Evolutionary conservation across 1,140 invertebrate species (phyloP).

Genomic region (Hesperophylax magnus): DNA sequence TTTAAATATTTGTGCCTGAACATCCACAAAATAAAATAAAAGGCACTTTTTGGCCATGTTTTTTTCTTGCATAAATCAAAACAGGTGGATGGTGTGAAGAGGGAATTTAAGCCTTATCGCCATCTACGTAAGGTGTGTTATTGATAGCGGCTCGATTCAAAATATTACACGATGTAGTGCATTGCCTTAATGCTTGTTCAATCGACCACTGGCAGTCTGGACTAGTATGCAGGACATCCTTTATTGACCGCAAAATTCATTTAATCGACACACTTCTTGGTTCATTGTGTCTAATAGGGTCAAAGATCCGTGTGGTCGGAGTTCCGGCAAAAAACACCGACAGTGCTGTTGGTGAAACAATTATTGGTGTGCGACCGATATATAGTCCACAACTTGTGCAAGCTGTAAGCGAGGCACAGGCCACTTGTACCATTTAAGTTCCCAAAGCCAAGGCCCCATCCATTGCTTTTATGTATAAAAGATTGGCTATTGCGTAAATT

Average conservation of each 20-base stretch:
- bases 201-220: neutral
- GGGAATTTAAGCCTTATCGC: no score
- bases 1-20: no score
- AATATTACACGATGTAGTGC: no score
- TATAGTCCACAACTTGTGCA: neutral
- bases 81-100: no score
- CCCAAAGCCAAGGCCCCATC: slow-evolving; percentile 23
- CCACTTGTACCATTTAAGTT: slow-evolving; percentile 19
- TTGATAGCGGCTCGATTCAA: no score
- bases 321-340: slow-evolving; percentile 19
- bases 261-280: neutral
- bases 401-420: neutral
- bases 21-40: no score
- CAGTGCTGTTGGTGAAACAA: neutral
- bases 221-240: neutral
- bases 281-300: slow-evolving; percentile 25
- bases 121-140: no score
- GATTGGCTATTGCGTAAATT: no score
- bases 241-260: neutral
- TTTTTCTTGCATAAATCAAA: no score
- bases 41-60: no score
- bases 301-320: slow-evolving; percentile 13
- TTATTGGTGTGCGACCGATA: neutral
- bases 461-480: neutral
- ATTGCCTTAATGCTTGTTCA: neutral